A percentile compares a stretch with the other conserved stretches of the same genome.
phyloP scores from a whole-genome alignment of 2,888 invertebrate genomes.

The Drosophila algonquin region DNA sequence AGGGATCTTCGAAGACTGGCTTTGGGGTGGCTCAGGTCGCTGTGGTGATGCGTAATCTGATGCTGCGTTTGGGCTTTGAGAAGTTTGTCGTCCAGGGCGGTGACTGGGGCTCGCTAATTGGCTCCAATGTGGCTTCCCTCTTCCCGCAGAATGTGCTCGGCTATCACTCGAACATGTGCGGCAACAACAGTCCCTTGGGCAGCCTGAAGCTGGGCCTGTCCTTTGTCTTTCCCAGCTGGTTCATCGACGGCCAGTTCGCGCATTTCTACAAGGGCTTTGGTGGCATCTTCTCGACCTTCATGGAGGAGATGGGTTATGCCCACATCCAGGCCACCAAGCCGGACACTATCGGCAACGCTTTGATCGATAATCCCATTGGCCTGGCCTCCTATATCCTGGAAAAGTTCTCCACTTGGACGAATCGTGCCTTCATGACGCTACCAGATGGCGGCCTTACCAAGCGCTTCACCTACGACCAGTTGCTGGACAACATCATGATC shows the following conservation, averaged over 20 bases:
- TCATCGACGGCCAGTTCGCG: slow-evolving; percentile 85
- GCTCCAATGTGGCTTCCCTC: slow-evolving; percentile 86
- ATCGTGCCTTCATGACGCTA: slow-evolving; percentile 84
- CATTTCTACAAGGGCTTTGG: slow-evolving; percentile 84
- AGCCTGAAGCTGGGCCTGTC: slow-evolving; percentile 84
- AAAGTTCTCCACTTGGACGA: slow-evolving; percentile 91
- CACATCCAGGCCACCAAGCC: slow-evolving; percentile 95
- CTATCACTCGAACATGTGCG: slow-evolving; percentile 88
- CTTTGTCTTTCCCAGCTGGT: slow-evolving; percentile 85
- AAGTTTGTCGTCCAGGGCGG: slow-evolving; percentile 90
- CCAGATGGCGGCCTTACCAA: slow-evolving; percentile 88
- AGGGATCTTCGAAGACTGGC: slow-evolving; percentile 77
- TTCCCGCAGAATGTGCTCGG: slow-evolving; percentile 87
- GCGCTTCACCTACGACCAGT: slow-evolving; percentile 85
- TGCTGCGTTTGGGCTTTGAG: slow-evolving; percentile 87
- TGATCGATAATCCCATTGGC: slow-evolving; percentile 88
- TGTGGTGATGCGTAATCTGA: slow-evolving; percentile 87
- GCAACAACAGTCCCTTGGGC: slow-evolving; percentile 75
- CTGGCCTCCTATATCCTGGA: slow-evolving; percentile 95
- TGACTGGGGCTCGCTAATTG: slow-evolving; percentile 92
- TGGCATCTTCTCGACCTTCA: slow-evolving; percentile 51
- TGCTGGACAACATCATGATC: slow-evolving; percentile 90
- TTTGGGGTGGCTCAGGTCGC: slow-evolving; percentile 85
- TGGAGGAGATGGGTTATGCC: slow-evolving; percentile 86
- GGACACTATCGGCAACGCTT: slow-evolving; percentile 89